These are phyloP conservation scores for Schrankia costaestrigalis DNA, from an alignment of 2,888 invertebrate species.

Conservation along the genomic window DNA sequence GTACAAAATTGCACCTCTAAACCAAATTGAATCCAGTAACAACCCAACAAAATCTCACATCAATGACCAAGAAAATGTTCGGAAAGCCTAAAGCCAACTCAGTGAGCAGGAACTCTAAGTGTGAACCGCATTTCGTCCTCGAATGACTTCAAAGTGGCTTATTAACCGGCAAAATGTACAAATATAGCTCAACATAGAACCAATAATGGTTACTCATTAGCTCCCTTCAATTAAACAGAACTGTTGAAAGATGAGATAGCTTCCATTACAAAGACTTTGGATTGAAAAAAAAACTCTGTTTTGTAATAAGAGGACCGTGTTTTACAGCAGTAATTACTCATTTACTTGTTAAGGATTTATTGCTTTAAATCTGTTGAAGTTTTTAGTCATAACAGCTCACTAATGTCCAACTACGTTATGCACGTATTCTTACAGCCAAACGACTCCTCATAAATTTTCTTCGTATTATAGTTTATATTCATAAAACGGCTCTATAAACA, in stretches of 20 bases:
- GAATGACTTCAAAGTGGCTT: constrained; percentile 39
- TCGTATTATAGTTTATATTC: no score
- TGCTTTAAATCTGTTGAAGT: no score
- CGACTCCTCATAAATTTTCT: no score
- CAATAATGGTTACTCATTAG: constrained; percentile 46
- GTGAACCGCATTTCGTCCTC: constrained; percentile 16
- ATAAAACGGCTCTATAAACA: no score
- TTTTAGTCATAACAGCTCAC: no score
- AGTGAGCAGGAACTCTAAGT: constrained; percentile 34
- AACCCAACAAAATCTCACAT: constrained; percentile 12
- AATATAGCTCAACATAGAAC: constrained; percentile 21
- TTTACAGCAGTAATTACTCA: no score
- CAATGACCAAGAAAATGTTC: constrained; percentile 21
- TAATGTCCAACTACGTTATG: no score
- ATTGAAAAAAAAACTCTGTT: constrained; percentile 10
- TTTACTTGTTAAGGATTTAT: no score
- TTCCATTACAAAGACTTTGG: constrained; percentile 37
- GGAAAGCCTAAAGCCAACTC: constrained; percentile 29
- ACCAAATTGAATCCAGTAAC: neutral
- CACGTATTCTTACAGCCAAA: no score
- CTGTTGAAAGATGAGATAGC: constrained; percentile 35
- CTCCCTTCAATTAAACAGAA: constrained; percentile 41
- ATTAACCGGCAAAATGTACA: constrained; percentile 28
- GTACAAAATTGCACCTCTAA: no score
- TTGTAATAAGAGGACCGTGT: neutral